These are phyloP conservation scores for Solenopsis fugax DNA, from an alignment of 1,140 invertebrate genomes.

Conservation along the genomic window DNA sequence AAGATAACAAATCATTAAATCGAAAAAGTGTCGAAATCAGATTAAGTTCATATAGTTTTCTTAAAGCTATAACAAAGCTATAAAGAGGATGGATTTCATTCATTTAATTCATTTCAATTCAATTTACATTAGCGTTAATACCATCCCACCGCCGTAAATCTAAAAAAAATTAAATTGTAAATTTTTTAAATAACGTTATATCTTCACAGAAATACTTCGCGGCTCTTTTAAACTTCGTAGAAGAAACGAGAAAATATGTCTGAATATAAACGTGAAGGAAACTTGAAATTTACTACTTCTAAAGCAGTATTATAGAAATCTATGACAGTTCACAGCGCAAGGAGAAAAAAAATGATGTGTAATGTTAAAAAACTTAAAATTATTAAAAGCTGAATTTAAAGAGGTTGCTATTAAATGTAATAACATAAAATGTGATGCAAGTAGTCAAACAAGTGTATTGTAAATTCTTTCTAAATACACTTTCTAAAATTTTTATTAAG, in stretches of 20 bases:
- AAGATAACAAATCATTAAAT: conserved; percentile 6
- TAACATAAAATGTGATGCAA: background rate
- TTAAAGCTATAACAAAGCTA: background rate
- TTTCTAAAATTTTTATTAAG: background rate
- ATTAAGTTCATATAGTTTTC: background rate
- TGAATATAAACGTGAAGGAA: conserved; percentile 22
- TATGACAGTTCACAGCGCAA: background rate
- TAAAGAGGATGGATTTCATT: background rate
- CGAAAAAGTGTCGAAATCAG: background rate
- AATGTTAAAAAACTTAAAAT: conserved; percentile 4
- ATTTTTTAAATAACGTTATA: conserved; percentile 14
- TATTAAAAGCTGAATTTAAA: background rate
- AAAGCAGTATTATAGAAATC: conserved; percentile 24
- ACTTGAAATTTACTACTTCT: conserved; percentile 48
- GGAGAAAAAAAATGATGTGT: too few relatives aligned
- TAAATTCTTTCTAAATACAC: background rate
- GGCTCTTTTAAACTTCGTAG: background rate
- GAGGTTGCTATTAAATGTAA: background rate
- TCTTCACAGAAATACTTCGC: conserved; percentile 14
- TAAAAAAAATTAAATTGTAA: conserved; percentile 33
- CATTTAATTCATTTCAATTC: conserved; percentile 3
- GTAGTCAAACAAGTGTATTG: background rate
- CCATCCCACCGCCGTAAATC: background rate
- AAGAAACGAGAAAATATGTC: background rate
- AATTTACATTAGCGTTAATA: background rate